Evolutionary conservation across 2,888 invertebrate genomes (phyloP).

Genomic region (Aleiodes alternator): DNA sequence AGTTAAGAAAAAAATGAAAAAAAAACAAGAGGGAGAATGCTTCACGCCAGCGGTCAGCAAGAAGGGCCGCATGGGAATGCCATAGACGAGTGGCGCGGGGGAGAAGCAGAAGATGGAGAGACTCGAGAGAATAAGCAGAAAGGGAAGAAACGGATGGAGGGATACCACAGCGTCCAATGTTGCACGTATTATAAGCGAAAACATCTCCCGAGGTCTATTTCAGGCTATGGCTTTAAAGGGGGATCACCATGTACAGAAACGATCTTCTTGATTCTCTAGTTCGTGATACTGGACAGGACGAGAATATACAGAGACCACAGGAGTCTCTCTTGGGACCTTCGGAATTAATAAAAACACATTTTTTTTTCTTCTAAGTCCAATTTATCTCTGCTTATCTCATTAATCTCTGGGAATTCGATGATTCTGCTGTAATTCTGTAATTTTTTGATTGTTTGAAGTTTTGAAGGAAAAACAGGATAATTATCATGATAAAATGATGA

Average conservation of each 20-base stretch:
- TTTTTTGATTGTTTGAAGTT: too few species aligned
- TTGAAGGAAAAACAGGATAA: too few species aligned
- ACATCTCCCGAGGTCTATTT: constrained; percentile 43
- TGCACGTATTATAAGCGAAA: constrained; percentile 12
- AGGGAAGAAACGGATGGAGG: constrained; percentile 19
- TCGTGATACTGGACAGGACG: constrained; percentile 36
- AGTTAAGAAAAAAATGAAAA: neutral
- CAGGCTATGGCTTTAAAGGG: constrained; percentile 34
- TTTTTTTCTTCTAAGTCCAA: constrained; percentile 20
- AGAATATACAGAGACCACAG: constrained; percentile 34
- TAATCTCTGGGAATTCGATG: too few species aligned
- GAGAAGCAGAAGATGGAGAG: constrained; percentile 17
- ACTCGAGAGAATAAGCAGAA: neutral
- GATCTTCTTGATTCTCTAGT: constrained; percentile 38
- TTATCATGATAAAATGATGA: too few species aligned
- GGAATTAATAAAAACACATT: constrained; percentile 15
- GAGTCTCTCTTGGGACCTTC: constrained; percentile 2
- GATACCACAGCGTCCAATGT: constrained; percentile 19
- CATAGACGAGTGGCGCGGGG: neutral
- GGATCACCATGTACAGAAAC: constrained; percentile 43
- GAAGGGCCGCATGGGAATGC: constrained; percentile 34
- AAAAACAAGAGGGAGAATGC: neutral
- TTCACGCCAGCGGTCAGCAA: constrained; percentile 15
- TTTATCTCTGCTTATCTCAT: constrained; percentile 13
- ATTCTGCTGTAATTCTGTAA: too few species aligned